Base-by-base conservation (phyloP, 2,113 vertebrate species). In the Odontophorus gujanensis region DNA sequence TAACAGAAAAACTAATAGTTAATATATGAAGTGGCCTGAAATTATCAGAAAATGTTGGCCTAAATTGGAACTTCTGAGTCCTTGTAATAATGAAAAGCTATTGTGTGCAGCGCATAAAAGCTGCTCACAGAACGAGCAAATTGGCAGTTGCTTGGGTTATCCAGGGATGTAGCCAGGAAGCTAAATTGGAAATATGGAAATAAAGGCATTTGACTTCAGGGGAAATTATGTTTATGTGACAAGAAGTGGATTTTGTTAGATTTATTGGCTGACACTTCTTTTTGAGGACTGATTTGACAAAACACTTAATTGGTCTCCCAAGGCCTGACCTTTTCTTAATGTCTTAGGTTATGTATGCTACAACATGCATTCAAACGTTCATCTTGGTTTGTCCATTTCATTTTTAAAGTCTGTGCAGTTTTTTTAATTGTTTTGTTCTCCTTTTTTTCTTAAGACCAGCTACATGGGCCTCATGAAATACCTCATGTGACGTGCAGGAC, bases 151-250 rank as follows among this genome's bases (percentile, higher is more conserved):
- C 57, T 82, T 0, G 0, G 34, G 87, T 91, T 90, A 69, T 32
- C 80, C 62, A 76, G 69, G 72, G 85, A 75, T 85, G 45, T 22
- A 82, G 53, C 40, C 40, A 75, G 43, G n/a, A 84, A 78, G 28
- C n/a, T 84, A 87, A 89, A 89, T 72, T 81, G 71, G 26, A 94
- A 93, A 88, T 87, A 95, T 48, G 69, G 92, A 90, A 96, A 92
- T 90, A 75, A 75, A 93, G 48, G 67, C 66, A 93, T 81, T 90
- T 94, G 55, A 61, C 40, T 79, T 73, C 10, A 81, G 45, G 61
- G 26, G 87, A 45, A 90, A 81, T 88, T 8, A 92, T 73, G 53
- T 57, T 76, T 81, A 81, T 79, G 58, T 84, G 92, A 86, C 69
- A 89, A 86, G 66, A 77, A 92, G 28, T 62, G 50, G 45, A 57